Evolutionary conservation across 2,797 vertebrate genomes (phyloP), one percentile per base, ranked within the genome.

Genomic region (Typhlichthys eigenmanni): DNA sequence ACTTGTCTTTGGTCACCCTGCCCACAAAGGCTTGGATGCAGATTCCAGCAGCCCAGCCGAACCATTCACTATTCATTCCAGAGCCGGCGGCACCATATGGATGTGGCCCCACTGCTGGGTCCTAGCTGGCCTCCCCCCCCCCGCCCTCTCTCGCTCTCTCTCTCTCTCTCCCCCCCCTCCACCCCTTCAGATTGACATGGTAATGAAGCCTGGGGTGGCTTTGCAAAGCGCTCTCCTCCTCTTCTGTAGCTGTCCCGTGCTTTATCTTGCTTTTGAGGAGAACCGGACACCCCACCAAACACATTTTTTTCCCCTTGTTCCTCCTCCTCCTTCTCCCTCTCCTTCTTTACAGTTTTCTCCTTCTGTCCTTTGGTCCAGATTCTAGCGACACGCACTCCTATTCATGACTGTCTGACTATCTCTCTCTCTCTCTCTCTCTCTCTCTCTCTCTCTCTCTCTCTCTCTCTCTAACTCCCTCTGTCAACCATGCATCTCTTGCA

Each of bases 51-150:
- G 88, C 88, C 87, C 86, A 91, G 90, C 93, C 93, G 93, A 90
- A 91, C 94, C 93, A 96, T 96, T 96, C 95, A 95, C 95, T 95
- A 94, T 96, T 97, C 95, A 96, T 95, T 93, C 93, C 90, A 93
- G 93, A 92, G 91, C 93, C 93, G 88, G 91, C 92, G 91, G 87
- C 94, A 94, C 95, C 93, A 91, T 92, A 93, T 92, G 95, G 94
- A 95, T 94, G 93, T 91, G 94, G 93, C 93, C 88, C 93, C 92
- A 91, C 95, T 92, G 94, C 95, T 95, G 94, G 88, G 95, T 90
- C 93, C 92, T 93, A 94, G 93, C 94, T 90, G 93, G 91, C 92
- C 92, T 19, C 19, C 19, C 2, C 19, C 2, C 17, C 2, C 19
- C 0, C 19, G 0, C 19, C 3, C 19, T 19, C 19, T 19, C 19